These are phyloP conservation scores for Choloepus hoffmanni DNA, from an alignment of 2,113 vertebrate genomes.

Conservation along the genomic window DNA sequence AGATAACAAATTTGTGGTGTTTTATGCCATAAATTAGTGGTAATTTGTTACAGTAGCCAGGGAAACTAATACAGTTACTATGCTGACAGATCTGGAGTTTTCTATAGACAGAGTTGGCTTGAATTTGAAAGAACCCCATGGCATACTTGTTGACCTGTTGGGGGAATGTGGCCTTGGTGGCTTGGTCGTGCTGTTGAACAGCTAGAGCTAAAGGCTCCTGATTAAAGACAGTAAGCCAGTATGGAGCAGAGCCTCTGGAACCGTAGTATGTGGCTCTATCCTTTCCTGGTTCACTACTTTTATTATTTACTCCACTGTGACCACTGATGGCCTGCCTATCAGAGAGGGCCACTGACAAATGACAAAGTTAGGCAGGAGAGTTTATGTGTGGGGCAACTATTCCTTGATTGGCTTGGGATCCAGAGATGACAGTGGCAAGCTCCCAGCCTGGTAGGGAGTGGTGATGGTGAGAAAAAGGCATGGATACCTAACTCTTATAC, in stretches of 20 bases:
- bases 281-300: background rate
- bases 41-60: background rate
- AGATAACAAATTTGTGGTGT: background rate
- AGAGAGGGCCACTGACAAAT: background rate
- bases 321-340: background rate
- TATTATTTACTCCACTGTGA: background rate
- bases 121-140: background rate
- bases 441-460: no score
- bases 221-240: background rate
- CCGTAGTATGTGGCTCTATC: background rate
- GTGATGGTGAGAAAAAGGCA: background rate
- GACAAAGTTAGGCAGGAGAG: background rate
- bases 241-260: background rate
- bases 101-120: background rate
- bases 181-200: background rate
- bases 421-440: background rate
- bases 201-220: background rate
- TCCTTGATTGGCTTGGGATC: background rate
- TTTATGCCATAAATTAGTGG: background rate
- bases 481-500: accelerated
- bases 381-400: background rate
- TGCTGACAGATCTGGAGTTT: background rate
- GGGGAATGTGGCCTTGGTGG: background rate
- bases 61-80: background rate
- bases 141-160: background rate